Evolutionary conservation across 53 echinoderm and acorn worm species (phyloP).

Genomic region (Apostichopus leukothele): DNA sequence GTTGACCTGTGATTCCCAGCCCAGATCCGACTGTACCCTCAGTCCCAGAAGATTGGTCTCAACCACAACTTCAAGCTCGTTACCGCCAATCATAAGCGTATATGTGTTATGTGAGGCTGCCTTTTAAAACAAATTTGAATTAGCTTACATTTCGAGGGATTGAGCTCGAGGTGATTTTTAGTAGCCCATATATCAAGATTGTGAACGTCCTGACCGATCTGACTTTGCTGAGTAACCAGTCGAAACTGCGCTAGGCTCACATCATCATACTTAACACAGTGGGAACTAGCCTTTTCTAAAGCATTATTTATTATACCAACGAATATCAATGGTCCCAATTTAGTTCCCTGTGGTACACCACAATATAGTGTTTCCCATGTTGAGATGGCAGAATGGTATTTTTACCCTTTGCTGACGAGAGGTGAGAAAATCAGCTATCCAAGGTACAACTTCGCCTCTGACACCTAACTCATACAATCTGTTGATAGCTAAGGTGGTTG

Average conservation of each 20-base stretch:
- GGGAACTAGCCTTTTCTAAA: background rate
- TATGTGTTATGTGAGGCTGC: background rate
- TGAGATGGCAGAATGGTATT: constrained; percentile 46
- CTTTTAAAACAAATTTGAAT: background rate
- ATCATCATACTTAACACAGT: constrained; percentile 45
- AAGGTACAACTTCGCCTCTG: constrained; percentile 16
- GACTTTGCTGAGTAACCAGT: background rate
- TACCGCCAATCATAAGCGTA: background rate
- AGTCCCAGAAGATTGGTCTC: too few species aligned
- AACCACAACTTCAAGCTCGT: too few species aligned
- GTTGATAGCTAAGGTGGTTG: constrained; percentile 50
- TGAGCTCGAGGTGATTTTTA: constrained; percentile 19
- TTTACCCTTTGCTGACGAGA: constrained; percentile 46
- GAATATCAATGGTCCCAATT: constrained; percentile 46
- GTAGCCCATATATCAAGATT: background rate
- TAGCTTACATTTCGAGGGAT: constrained; percentile 30
- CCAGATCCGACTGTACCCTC: background rate
- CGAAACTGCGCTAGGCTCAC: background rate
- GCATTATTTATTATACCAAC: constrained; percentile 35
- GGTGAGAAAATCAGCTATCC: constrained; percentile 36
- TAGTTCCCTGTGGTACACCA: constrained; percentile 64
- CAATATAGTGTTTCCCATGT: constrained; percentile 48
- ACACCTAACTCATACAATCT: constrained; percentile 42
- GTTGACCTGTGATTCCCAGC: too few species aligned
- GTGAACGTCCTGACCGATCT: background rate